These are phyloP conservation scores for Rhagium mordax DNA, from an alignment of 2,888 invertebrate species.

Conservation along the genomic window DNA sequence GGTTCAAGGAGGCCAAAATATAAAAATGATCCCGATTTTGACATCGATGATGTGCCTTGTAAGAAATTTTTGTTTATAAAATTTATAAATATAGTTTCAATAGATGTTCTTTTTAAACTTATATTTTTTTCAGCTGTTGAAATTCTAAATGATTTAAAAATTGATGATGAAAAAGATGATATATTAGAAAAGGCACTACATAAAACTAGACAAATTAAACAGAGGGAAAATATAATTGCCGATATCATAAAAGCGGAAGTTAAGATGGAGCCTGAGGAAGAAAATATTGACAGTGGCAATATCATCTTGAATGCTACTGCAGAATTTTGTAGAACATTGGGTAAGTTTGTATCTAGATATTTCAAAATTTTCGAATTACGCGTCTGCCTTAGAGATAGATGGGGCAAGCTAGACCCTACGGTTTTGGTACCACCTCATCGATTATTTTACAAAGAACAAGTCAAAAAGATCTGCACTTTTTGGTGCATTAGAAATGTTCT, in stretches of 20 bases:
- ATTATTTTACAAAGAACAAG: too few species aligned
- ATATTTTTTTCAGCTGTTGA: constrained; percentile 63
- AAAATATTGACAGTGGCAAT: constrained; percentile 67
- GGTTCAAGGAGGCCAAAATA: constrained; percentile 60
- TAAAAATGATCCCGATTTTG: constrained; percentile 63
- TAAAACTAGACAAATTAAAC: constrained; percentile 75
- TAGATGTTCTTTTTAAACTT: too few species aligned
- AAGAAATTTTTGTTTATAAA: constrained; percentile 43
- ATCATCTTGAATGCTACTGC: constrained; percentile 95
- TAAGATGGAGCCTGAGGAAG: constrained; percentile 65
- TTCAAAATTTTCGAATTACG: background rate
- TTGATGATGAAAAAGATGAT: constrained; percentile 74
- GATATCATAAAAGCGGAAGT: constrained; percentile 62
- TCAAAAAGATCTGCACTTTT: too few species aligned
- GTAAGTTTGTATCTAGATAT: constrained; percentile 44
- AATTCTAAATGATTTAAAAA: constrained; percentile 69
- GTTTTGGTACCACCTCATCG: too few species aligned
- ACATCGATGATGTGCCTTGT: constrained; percentile 79
- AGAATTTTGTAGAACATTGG: constrained; percentile 94
- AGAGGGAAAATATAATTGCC: constrained; percentile 68
- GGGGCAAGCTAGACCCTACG: too few species aligned
- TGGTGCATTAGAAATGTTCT: too few species aligned
- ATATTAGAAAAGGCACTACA: constrained; percentile 73
- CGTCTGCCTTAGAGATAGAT: too few species aligned
- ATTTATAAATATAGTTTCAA: background rate